These are phyloP conservation scores for Netelia inedita DNA, from an alignment of 2,888 invertebrate species.

Conservation along the genomic window DNA sequence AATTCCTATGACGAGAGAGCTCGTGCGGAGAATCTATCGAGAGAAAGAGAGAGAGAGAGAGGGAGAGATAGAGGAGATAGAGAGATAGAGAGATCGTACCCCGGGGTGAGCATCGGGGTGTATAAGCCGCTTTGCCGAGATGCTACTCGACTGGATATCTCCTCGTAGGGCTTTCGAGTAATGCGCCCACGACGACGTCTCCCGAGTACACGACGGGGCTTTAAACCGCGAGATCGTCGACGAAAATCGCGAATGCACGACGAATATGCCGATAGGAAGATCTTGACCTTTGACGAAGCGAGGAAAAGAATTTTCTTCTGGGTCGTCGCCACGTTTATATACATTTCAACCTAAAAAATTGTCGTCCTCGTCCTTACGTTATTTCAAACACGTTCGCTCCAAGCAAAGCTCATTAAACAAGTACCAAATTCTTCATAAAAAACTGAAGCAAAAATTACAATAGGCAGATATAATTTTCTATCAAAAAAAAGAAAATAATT, in stretches of 20 bases:
- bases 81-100: constrained; percentile 6
- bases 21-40: not conserved
- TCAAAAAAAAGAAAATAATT: no score
- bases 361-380: not conserved
- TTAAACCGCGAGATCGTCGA: constrained; percentile 17
- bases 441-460: no score
- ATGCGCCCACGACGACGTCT: constrained; percentile 32
- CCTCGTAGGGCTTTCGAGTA: constrained; percentile 53
- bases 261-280: constrained; percentile 27
- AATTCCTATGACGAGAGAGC: constrained; percentile 15
- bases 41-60: not conserved
- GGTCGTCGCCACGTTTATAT: not conserved
- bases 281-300: constrained; percentile 52
- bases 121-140: constrained; percentile 62
- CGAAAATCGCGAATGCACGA: not conserved
- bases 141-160: constrained; percentile 52
- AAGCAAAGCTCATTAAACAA: not conserved
- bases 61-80: not conserved
- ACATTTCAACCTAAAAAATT: not conserved
- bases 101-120: constrained; percentile 38
- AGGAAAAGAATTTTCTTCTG: constrained; percentile 30
- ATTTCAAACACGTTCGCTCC: not conserved
- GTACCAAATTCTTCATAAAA: not conserved
- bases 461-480: no score
- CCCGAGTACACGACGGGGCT: not conserved